Conservation (phyloP, 2,888 invertebrate genomes). For the Rhagonycha lutea region DNA sequence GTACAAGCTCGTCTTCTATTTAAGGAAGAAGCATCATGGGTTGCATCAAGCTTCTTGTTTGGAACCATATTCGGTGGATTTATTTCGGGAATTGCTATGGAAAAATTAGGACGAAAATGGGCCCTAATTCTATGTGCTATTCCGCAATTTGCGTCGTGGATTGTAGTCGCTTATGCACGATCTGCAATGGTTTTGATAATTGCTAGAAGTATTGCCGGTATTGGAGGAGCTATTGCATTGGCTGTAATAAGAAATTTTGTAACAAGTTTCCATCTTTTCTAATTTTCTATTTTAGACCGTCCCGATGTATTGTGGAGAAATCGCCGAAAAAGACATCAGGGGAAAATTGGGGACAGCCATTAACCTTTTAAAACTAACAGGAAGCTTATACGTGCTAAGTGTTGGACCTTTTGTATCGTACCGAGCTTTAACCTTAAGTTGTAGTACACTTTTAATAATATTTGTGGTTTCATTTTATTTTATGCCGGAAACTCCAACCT, state of each 20-base stretch:
- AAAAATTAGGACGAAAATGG: conserved; percentile 1
- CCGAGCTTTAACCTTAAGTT: conserved; percentile 45
- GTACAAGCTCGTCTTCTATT: not conserved
- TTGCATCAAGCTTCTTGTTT: not conserved
- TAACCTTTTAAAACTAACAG: conserved; percentile 50
- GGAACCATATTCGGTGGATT: not conserved
- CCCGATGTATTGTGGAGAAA: conserved; percentile 53
- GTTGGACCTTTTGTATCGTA: conserved; percentile 52
- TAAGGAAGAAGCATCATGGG: conserved; percentile 2
- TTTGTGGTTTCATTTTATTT: conserved; percentile 50
- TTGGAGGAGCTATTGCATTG: not conserved
- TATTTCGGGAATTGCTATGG: not conserved
- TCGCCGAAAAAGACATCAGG: conserved; percentile 56
- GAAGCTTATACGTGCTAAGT: conserved; percentile 50
- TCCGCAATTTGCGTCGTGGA: not conserved
- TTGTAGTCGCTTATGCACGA: not conserved
- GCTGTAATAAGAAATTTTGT: not conserved
- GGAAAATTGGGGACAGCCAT: conserved; percentile 49
- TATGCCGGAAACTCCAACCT: conserved; percentile 58
- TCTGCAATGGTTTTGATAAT: not conserved
- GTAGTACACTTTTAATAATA: conserved; percentile 46
- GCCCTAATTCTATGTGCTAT: not conserved
- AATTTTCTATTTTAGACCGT: conserved; percentile 44
- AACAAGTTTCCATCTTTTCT: not conserved
- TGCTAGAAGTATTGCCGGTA: not conserved